A percentile compares a stretch with the other conserved stretches of the same genome.
These are phyloP conservation scores for Lophura nycthemera DNA, from an alignment of 2,113 vertebrate species.

Conservation along the genomic window DNA sequence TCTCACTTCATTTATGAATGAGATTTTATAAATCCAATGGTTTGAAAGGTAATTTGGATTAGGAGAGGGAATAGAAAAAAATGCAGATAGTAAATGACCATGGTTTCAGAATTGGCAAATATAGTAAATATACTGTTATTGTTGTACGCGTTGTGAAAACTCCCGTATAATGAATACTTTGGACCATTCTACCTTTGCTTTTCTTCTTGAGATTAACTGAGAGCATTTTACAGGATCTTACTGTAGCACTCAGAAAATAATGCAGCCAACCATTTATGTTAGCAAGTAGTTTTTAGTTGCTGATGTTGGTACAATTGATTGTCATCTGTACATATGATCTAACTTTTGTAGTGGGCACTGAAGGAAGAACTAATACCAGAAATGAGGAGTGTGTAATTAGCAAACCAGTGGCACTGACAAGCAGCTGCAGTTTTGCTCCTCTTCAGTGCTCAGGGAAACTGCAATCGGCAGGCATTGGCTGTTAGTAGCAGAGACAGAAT, in stretches of 20 bases:
- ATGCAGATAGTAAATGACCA: neutral
- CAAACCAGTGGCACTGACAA: neutral
- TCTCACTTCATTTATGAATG: neutral
- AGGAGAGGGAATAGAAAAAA: neutral
- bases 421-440: neutral
- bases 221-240: neutral
- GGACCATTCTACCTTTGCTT: neutral
- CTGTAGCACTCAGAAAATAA: neutral
- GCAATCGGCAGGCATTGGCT: neutral
- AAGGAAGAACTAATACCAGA: neutral
- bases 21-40: slow-evolving; percentile 17
- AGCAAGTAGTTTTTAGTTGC: neutral
- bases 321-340: neutral
- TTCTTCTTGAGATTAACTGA: neutral
- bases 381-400: neutral
- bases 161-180: neutral
- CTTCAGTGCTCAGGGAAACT: neutral
- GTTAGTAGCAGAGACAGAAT: neutral
- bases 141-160: neutral
- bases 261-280: neutral
- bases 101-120: neutral
- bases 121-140: neutral
- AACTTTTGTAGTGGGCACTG: neutral
- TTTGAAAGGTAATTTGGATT: neutral
- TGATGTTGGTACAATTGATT: neutral